Evolutionary conservation across 2,113 vertebrate species (phyloP).

Genomic region (Rutilus rutilus): DNA sequence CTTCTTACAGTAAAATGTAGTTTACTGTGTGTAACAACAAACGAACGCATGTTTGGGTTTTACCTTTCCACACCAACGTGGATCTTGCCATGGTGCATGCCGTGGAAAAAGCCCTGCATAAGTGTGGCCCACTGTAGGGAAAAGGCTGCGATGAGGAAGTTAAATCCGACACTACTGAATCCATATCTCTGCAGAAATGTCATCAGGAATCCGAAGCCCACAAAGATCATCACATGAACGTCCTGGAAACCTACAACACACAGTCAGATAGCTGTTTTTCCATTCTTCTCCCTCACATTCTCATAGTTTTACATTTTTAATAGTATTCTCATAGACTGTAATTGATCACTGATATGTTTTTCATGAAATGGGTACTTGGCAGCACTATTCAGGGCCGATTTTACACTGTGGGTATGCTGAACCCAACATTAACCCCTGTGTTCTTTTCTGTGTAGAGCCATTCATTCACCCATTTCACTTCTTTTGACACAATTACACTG

Average conservation of each 20-base stretch:
- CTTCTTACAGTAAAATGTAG: neutral
- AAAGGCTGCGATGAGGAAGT: constrained; percentile 85
- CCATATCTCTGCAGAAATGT: constrained; percentile 87
- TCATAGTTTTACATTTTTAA: constrained; percentile 9
- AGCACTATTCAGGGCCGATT: neutral
- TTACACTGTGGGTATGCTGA: neutral
- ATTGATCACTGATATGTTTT: constrained; percentile 1
- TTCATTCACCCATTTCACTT: constrained; percentile 48
- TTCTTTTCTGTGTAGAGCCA: constrained; percentile 27
- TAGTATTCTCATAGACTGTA: neutral
- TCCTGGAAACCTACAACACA: constrained; percentile 83
- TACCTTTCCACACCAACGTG: constrained; percentile 83
- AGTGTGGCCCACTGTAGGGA: constrained; percentile 89
- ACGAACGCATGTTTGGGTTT: neutral
- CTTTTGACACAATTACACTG: constrained; percentile 56
- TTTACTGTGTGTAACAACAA: neutral
- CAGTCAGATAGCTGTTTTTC: neutral
- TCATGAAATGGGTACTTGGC: neutral
- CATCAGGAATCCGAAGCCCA: constrained; percentile 92
- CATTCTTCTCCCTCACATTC: neutral
- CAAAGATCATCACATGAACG: constrained; percentile 86
- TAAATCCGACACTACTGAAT: constrained; percentile 81
- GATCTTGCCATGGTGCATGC: constrained; percentile 80
- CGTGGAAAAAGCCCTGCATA: constrained; percentile 85
- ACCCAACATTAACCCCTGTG: constrained; percentile 7